Evolutionary conservation across 92 coral and sea anemone species (phyloP).

Genomic region (Umimayanthus chanpuru): DNA sequence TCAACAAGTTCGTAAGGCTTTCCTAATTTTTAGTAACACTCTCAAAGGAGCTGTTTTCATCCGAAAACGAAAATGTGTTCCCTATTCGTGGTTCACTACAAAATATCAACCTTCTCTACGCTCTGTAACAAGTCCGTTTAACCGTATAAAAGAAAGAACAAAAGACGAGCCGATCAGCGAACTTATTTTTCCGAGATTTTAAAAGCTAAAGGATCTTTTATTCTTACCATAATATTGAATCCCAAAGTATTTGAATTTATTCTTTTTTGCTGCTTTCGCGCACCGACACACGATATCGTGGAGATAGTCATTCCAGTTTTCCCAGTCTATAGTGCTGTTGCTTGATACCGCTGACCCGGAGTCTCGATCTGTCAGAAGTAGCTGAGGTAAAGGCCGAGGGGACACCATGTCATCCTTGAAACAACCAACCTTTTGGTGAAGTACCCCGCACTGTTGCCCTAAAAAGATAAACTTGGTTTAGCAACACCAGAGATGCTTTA

Average conservation of each 20-base stretch:
- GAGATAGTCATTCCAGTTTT: slow-evolving; percentile 15
- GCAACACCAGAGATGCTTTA: no score
- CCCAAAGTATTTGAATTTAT: slow-evolving; percentile 17
- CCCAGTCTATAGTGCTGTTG: slow-evolving; percentile 12
- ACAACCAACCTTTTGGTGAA: slow-evolving; percentile 25
- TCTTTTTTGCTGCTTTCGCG: slow-evolving; percentile 20
- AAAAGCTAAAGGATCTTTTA: background rate
- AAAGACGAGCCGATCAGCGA: no score
- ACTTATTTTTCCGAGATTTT: background rate
- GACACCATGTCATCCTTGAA: slow-evolving; percentile 36
- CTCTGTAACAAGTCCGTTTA: no score
- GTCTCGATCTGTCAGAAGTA: slow-evolving; percentile 38
- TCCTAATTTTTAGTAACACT: no score
- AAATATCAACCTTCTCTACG: no score
- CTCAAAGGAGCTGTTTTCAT: no score
- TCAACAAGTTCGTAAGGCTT: no score
- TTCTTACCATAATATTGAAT: slow-evolving; percentile 39
- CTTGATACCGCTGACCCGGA: slow-evolving; percentile 26
- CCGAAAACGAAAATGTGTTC: no score
- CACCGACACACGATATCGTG: slow-evolving; percentile 34
- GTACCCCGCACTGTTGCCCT: slow-evolving; percentile 7
- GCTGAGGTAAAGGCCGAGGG: slow-evolving; percentile 33
- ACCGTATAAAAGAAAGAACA: no score
- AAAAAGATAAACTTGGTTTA: background rate
- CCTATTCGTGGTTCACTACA: no score